phyloP scores from a whole-genome alignment of 1,140 invertebrate genomes.

The Plutomurus gul region DNA sequence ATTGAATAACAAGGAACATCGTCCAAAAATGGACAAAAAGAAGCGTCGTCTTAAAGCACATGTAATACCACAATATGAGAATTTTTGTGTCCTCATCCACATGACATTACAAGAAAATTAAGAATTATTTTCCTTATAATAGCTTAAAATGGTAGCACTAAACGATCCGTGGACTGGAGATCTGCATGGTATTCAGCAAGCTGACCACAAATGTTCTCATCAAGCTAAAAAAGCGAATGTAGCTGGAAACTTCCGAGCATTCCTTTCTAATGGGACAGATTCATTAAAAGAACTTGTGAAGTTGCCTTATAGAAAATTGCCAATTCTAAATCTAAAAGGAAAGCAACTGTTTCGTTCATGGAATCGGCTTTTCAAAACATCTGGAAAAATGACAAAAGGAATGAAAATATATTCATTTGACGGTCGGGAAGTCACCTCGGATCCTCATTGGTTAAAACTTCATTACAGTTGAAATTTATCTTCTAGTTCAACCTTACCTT shows the following conservation, averaged over 20 bases:
- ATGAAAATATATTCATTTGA: conserved; percentile 93
- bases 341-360: conserved; percentile 93
- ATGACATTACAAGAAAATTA: background rate
- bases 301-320: conserved; percentile 78
- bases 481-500: no score
- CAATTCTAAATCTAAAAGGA: conserved; percentile 88
- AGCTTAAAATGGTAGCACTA: conserved; percentile 89
- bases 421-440: conserved; percentile 86
- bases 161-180: conserved; percentile 89
- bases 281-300: conserved; percentile 67
- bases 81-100: background rate
- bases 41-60: background rate
- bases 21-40: background rate
- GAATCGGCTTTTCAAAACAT: conserved; percentile 85
- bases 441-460: conserved; percentile 74
- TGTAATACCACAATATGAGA: background rate
- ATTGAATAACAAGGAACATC: no score
- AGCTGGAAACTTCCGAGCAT: background rate
- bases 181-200: conserved; percentile 64
- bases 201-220: background rate
- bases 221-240: background rate
- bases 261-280: background rate
- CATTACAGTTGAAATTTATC: background rate
- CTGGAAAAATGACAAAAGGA: conserved; percentile 78
- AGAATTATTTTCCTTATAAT: background rate